A percentile compares a stretch with the other conserved stretches of the same genome.
phyloP scores from a whole-genome alignment of 2,113 vertebrate genomes.

The Diphyllodes magnificus region DNA sequence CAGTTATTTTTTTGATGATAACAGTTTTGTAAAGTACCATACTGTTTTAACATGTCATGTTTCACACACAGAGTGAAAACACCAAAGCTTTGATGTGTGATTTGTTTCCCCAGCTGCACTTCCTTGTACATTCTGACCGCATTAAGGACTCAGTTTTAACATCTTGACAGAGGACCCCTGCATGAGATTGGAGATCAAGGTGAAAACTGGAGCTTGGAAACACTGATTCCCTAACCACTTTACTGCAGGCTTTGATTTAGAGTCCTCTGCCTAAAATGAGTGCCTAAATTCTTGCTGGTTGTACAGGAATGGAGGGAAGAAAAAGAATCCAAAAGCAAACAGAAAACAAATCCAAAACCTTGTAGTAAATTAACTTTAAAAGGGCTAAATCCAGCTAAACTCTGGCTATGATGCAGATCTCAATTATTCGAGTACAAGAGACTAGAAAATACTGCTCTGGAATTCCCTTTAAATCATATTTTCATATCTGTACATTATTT shows the following conservation, averaged over 20 bases:
- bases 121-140: background rate
- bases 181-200: background rate
- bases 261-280: background rate
- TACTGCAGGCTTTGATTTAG: background rate
- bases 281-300: background rate
- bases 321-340: background rate
- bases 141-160: background rate
- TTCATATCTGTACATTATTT: background rate
- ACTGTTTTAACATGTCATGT: background rate
- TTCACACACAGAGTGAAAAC: background rate
- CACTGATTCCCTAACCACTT: background rate
- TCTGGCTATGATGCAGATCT: background rate
- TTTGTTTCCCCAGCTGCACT: background rate
- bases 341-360: background rate
- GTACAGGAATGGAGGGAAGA: background rate
- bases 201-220: background rate
- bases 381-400: background rate
- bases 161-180: background rate
- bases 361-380: background rate
- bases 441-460: background rate
- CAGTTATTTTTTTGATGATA: background rate
- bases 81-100: background rate
- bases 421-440: background rate
- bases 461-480: background rate
- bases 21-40: background rate